These are phyloP conservation scores for Poeciliopsis turneri DNA, from an alignment of 2,797 vertebrate species.

Conservation along the genomic window DNA sequence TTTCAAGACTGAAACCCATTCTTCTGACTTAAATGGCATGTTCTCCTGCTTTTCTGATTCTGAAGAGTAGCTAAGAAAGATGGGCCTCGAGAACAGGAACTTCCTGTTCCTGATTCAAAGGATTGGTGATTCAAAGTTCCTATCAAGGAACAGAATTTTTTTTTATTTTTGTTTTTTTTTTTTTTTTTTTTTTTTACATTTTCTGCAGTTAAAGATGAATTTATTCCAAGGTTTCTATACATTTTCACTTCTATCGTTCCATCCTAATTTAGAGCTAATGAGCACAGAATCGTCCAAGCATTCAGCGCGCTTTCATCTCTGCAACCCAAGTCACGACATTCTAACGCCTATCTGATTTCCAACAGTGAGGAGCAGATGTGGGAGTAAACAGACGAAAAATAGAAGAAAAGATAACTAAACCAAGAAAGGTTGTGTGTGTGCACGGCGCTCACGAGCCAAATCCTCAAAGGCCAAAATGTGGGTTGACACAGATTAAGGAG, in stretches of 20 bases:
- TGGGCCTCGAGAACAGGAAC: not conserved
- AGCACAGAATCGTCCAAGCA: slow-evolving; percentile 16
- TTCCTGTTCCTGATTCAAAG: too few species aligned
- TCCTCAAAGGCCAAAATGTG: slow-evolving; percentile 70
- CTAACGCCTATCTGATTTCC: slow-evolving; percentile 44
- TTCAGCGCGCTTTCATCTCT: slow-evolving; percentile 10
- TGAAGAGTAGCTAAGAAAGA: not conserved
- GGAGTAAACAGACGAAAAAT: slow-evolving; percentile 34
- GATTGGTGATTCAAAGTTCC: not conserved
- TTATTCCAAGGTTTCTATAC: not conserved
- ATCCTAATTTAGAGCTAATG: slow-evolving; percentile 14
- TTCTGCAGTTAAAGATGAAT: not conserved
- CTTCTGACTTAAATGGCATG: not conserved
- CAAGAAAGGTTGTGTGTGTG: slow-evolving; percentile 31
- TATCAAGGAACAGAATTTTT: too few species aligned
- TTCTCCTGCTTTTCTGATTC: not conserved
- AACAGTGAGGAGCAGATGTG: slow-evolving; percentile 50
- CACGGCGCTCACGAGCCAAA: slow-evolving; percentile 32
- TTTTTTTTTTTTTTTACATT: too few species aligned
- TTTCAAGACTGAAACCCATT: not conserved
- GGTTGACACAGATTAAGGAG: slow-evolving; percentile 76
- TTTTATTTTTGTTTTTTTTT: too few species aligned
- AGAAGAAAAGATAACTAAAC: slow-evolving; percentile 41
- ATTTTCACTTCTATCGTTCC: not conserved
- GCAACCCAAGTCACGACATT: slow-evolving; percentile 24